Evolutionary conservation across 1,140 invertebrate species (phyloP).

Genomic region (Maconellicoccus hirsutus): DNA sequence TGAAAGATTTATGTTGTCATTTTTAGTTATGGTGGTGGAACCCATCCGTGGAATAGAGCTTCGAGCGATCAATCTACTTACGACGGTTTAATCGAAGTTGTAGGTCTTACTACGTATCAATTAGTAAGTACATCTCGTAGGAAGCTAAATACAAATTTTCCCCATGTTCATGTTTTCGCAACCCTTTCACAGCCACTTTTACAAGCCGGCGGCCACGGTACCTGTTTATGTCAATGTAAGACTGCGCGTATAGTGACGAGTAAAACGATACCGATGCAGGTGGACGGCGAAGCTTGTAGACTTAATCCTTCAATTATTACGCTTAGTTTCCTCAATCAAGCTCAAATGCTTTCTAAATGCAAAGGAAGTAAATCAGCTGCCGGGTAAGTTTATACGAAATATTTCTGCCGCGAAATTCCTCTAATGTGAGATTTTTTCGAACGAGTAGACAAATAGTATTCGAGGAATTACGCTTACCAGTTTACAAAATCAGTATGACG

Average conservation of each 20-base stretch:
- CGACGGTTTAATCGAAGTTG: slow-evolving; percentile 91
- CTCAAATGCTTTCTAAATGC: slow-evolving; percentile 71
- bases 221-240: slow-evolving; percentile 87
- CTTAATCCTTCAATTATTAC: slow-evolving; percentile 82
- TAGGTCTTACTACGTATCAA: slow-evolving; percentile 94
- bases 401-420: too few species aligned
- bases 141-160: too few species aligned
- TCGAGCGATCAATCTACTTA: slow-evolving; percentile 65
- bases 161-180: too few species aligned
- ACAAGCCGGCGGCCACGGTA: slow-evolving; percentile 93
- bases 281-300: slow-evolving; percentile 92
- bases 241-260: slow-evolving; percentile 77
- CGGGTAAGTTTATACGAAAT: slow-evolving; percentile 41
- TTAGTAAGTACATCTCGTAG: too few species aligned
- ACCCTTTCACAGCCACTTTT: slow-evolving; percentile 59
- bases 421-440: too few species aligned
- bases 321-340: slow-evolving; percentile 74
- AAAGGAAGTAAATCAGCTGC: slow-evolving; percentile 51
- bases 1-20: too few species aligned
- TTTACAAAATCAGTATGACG: slow-evolving; percentile 74
- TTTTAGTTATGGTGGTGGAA: slow-evolving; percentile 85
- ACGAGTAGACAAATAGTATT: slow-evolving; percentile 28
- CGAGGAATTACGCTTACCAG: slow-evolving; percentile 58
- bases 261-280: slow-evolving; percentile 86
- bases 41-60: slow-evolving; percentile 83